Conservation (phyloP, 2,797 vertebrate genomes). For the Halcyon chelicuti region DNA sequence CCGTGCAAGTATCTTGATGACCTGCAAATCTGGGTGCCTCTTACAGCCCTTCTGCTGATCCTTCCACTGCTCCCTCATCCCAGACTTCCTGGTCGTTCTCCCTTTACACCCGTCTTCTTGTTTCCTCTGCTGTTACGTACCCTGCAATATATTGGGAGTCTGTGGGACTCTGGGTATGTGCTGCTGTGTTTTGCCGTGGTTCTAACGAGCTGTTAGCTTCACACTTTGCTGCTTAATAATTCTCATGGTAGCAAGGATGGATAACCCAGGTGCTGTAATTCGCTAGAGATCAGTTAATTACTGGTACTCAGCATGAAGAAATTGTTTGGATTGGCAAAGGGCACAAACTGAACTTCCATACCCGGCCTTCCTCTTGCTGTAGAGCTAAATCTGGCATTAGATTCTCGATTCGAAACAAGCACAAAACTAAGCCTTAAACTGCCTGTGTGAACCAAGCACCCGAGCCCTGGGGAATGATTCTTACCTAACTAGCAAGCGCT, state of each 20-base stretch:
- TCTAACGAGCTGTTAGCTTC: slow-evolving; percentile 3
- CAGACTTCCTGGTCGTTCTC: not conserved
- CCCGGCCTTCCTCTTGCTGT: not conserved
- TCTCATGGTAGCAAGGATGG: not conserved
- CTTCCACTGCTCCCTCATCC: not conserved
- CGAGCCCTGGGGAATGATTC: not conserved
- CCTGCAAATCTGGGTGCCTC: not conserved
- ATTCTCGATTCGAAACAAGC: not conserved
- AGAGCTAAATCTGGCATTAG: not conserved
- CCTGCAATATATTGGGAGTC: not conserved
- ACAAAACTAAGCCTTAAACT: not conserved
- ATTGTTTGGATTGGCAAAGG: slow-evolving; percentile 14
- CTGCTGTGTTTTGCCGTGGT: slow-evolving; percentile 3
- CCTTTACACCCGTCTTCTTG: not conserved
- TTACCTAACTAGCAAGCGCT: not conserved
- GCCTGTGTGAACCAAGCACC: not conserved
- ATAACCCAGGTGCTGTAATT: slow-evolving; percentile 25
- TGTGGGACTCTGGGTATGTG: not conserved
- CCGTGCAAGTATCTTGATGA: not conserved
- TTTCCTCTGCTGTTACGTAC: not conserved
- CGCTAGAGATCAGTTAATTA: slow-evolving; percentile 31
- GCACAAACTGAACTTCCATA: not conserved
- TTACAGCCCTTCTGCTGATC: not conserved
- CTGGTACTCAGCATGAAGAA: slow-evolving; percentile 1
- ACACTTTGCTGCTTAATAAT: slow-evolving; percentile 39